phyloP scores from a whole-genome alignment of 2,888 invertebrate species.

The Drosophila atripex region DNA sequence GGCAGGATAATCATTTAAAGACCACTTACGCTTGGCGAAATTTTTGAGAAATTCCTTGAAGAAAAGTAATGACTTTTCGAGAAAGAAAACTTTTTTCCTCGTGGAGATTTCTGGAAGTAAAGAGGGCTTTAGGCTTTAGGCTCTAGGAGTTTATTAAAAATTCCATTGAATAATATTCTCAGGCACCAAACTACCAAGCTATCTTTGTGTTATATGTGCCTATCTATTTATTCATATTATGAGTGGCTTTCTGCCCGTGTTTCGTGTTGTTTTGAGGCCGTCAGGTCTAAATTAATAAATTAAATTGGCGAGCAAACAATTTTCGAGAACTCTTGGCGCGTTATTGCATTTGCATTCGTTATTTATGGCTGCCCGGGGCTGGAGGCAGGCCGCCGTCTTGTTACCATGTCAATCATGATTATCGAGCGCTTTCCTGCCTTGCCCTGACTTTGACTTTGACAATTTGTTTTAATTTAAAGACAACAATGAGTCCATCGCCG shows the following conservation, averaged over 20 bases:
- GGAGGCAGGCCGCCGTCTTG: conserved; percentile 33
- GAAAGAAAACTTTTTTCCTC: not conserved
- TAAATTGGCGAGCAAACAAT: conserved; percentile 70
- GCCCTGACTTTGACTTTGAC: conserved; percentile 51
- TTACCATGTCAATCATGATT: conserved; percentile 52
- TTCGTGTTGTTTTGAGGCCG: conserved; percentile 22
- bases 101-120: not conserved
- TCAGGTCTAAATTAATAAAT: conserved; percentile 60
- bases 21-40: conserved; percentile 5
- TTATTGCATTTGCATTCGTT: conserved; percentile 75
- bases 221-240: conserved; percentile 32
- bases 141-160: not conserved
- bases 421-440: conserved; percentile 13
- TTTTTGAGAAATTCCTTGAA: conserved; percentile 10
- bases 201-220: conserved; percentile 10
- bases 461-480: conserved; percentile 67
- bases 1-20: conserved; percentile 32
- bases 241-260: conserved; percentile 19
- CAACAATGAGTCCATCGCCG: conserved; percentile 8
- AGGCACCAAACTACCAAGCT: conserved; percentile 4
- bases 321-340: conserved; percentile 45
- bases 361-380: conserved; percentile 10
- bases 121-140: not conserved
- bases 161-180: conserved; percentile 31
- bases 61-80: not conserved